Base-by-base conservation (phyloP, 1,140 invertebrate species). In the Brevipalpus yothersi region DNA sequence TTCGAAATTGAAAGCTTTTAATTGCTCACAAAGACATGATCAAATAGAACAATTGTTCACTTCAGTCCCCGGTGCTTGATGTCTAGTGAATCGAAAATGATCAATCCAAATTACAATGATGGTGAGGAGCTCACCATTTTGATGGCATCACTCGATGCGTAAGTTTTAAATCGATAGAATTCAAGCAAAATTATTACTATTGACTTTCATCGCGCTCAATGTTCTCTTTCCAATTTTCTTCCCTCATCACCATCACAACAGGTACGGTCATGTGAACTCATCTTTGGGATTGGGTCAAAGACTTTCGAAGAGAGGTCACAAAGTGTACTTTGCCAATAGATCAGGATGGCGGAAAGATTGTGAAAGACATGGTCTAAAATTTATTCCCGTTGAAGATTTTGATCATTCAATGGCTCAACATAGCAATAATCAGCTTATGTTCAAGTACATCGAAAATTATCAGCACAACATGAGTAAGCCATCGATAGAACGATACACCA, bases 261-360 rank as follows among this genome's bases (percentile, higher is more conserved):
- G 57, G 1, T 41, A 53, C 9, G 61, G 61, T 19, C 61, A 62
- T 56, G 13, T 62, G 7, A 62, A 62, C 31, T 53, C 57, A 13
- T 60, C 42, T 19, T 47, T 49, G 45, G 61, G 61, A 21, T 21
- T 62, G 12, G 61, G 45, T 21, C 31, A 60, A 17, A 41, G 31
- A 45, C 53, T 62, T 12, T 5, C 12, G 9, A 47, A 53, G n/a
- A 47, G 61, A 41, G 61, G 61, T 40, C 61, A 62, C 47, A 3
- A 62, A 19, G 47, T 62, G 43, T 31, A 61, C 12, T 62, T 60
- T 54, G 57, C 40, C 10, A 51, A 51, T 51, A n/a, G 17, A 17
- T 58, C n/a, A 40, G 59, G 41, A 49, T 31, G 23, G 40, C 23
- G 17, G 39, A 58, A 21, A n/a, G 49, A 13, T 55, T 55, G 21